Evolutionary conservation across 2,888 invertebrate species (phyloP), one percentile per base, ranked within the genome.

Genomic region (Doris montereyensis): DNA sequence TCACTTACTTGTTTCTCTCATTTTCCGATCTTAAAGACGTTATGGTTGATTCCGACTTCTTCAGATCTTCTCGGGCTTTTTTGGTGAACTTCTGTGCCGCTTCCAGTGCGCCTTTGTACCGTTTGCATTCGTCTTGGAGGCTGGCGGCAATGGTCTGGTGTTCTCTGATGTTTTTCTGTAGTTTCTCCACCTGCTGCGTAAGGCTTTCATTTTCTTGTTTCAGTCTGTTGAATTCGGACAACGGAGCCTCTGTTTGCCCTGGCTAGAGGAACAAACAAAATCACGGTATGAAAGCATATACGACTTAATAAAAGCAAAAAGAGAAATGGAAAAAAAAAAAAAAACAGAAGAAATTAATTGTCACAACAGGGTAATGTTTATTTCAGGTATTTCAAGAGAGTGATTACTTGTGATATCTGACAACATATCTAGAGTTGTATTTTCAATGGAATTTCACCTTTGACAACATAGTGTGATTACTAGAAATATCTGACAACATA

Each of bases 91-190:
- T 84, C 76, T 88, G 87, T 10, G 87, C 85, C 2, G 87, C 84
- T 34, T 89, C 89, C 71, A 86, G 82, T 0, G 87, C 85, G 5
- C 86, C 82, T 77, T 86, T 88, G 2, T 86, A 80, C 26, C 87
- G 80, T 68, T 87, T 88, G 80, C 86, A 87, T 79, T 89, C 88
- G 71, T 88, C 89, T 76, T 82, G 83, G 17, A 88, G 75, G 10
- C 72, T 84, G 17, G 79, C 60, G 32, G 84, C 84, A 0, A 88
- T 82, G 4, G 77, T 76, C 74, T 87, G 86, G 71, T 87, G 83
- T 78, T 88, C 88, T 52, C 86, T 86, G 4, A 87, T 75, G 0
- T 82, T 81, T 52, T 83, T 86, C 77, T 87, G 85, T 0, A 86
- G 81, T 76, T 87, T 87, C 30, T 86, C 86, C 5, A 86, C 78